Conservation (phyloP, 2,797 vertebrate species). For the Squalus acanthias region DNA sequence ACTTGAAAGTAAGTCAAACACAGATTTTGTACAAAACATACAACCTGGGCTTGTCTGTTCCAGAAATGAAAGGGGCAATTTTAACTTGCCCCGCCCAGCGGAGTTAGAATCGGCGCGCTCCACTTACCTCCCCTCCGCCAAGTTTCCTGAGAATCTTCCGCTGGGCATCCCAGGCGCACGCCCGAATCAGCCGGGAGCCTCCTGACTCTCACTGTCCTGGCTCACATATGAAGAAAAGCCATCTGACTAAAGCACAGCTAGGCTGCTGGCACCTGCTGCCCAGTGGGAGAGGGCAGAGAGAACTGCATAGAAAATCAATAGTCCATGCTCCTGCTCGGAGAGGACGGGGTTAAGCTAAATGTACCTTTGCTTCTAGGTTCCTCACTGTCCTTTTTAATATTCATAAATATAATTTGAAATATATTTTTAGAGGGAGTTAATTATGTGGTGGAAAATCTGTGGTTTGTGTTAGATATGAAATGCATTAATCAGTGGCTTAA, state of each 20-base stretch:
- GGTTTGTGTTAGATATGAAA: neutral
- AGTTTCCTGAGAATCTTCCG: neutral
- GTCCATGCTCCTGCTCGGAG: neutral
- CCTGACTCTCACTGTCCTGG: neutral
- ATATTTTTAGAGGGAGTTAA: constrained; percentile 28
- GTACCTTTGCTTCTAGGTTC: neutral
- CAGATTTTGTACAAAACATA: neutral
- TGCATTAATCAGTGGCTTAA: constrained; percentile 35
- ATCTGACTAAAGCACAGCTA: neutral
- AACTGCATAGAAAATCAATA: neutral
- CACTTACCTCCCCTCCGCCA: neutral
- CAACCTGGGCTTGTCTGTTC: neutral
- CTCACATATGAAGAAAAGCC: neutral
- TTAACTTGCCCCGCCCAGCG: neutral
- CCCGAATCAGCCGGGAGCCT: neutral
- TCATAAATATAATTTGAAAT: constrained; percentile 18
- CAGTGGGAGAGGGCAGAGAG: neutral
- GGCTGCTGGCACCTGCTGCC: neutral
- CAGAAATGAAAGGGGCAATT: neutral
- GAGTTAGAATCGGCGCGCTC: neutral
- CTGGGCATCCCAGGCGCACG: neutral
- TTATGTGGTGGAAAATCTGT: constrained; percentile 4
- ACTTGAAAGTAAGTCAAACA: neutral
- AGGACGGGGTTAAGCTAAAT: neutral
- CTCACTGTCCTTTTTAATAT: constrained; percentile 10